Evolutionary conservation across 1,140 invertebrate species (phyloP).

Genomic region (Caerostris darwini): DNA sequence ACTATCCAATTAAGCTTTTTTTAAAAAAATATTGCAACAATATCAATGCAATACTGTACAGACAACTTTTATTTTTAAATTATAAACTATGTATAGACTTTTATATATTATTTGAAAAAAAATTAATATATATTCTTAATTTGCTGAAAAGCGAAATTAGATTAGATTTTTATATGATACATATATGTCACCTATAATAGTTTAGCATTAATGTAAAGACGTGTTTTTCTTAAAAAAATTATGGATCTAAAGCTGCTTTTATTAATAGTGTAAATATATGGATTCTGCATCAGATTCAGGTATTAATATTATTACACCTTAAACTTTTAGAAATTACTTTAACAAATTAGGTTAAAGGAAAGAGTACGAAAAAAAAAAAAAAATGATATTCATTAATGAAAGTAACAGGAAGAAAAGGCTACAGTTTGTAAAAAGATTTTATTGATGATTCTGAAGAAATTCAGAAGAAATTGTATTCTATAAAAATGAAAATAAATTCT

Average conservation of each 20-base stretch:
- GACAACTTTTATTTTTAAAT: too few species aligned
- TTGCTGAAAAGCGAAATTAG: too few species aligned
- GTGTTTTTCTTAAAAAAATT: not conserved
- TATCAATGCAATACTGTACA: too few species aligned
- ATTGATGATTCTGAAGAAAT: not conserved
- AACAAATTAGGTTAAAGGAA: not conserved
- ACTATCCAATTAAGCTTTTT: too few species aligned
- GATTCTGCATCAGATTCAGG: not conserved
- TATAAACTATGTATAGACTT: too few species aligned
- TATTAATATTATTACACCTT: not conserved
- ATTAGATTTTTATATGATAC: too few species aligned
- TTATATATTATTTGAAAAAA: too few species aligned
- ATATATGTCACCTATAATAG: too few species aligned
- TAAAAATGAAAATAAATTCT: not conserved
- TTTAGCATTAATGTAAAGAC: too few species aligned
- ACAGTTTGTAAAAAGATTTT: not conserved
- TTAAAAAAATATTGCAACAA: too few species aligned
- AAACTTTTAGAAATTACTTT: not conserved
- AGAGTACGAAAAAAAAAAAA: not conserved
- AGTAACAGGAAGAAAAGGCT: constrained; percentile 1
- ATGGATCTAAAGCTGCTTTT: not conserved
- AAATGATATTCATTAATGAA: not conserved
- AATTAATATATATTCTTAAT: too few species aligned
- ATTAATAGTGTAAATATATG: not conserved
- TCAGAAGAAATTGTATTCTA: not conserved